Percentiles rank a stretch among this genome's conserved stretches.
Conservation (phyloP, 2,797 vertebrate species). For the Nannoperca obscura region DNA sequence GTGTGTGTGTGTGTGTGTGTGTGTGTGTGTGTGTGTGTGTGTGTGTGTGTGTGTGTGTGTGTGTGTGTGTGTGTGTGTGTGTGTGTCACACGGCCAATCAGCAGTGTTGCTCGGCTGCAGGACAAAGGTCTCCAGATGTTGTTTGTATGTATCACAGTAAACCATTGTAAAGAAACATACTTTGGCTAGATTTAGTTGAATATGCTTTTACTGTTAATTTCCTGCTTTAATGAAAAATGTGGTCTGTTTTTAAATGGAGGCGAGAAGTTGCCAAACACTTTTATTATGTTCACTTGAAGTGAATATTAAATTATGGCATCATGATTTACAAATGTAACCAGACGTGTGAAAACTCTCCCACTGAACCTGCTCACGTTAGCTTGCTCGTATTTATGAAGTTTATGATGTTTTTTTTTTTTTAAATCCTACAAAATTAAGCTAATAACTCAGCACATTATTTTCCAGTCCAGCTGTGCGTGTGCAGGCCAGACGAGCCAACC, state of each 20-base stretch:
- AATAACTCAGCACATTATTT: slow-evolving; percentile 10
- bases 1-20: too few species aligned
- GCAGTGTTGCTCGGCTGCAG: slow-evolving; percentile 12
- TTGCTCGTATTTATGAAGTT: not conserved
- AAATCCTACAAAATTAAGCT: slow-evolving; percentile 14
- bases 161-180: not conserved
- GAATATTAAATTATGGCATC: slow-evolving; percentile 9
- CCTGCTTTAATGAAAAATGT: not conserved
- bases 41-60: not conserved
- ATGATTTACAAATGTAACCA: not conserved
- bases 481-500: slow-evolving; percentile 7
- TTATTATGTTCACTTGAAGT: not conserved
- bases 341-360: not conserved
- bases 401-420: not conserved
- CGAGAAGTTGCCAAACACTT: not conserved
- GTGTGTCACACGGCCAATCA: slow-evolving; percentile 20
- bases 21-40: too few species aligned
- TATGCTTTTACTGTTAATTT: not conserved
- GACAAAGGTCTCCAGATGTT: slow-evolving; percentile 57
- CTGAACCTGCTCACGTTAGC: not conserved
- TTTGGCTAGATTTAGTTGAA: not conserved
- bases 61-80: not conserved
- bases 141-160: slow-evolving; percentile 19
- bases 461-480: slow-evolving; percentile 22
- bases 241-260: not conserved